Percentiles rank a stretch among this genome's conserved stretches.
Evolutionary conservation across 2,113 vertebrate species (phyloP).

Genomic region (Capreolus pygargus): DNA sequence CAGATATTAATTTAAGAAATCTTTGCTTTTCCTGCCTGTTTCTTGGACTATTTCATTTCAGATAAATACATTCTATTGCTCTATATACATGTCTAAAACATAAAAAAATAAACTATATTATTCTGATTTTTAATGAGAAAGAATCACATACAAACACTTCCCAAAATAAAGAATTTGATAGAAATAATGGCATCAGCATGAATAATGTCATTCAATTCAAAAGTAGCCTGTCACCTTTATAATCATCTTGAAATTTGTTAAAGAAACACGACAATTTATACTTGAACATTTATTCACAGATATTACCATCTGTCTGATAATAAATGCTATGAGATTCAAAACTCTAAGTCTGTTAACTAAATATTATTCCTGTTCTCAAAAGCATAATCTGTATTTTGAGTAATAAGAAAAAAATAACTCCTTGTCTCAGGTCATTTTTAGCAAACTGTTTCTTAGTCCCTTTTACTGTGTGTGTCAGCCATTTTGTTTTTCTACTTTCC

Average conservation of each 20-base stretch:
- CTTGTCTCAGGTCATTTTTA: background rate
- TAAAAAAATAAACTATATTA: background rate
- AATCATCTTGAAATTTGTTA: background rate
- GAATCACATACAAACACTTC: background rate
- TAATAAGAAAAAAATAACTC: background rate
- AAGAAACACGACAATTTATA: background rate
- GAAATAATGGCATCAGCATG: background rate
- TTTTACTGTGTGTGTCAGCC: background rate
- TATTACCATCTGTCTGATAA: background rate
- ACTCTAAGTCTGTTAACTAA: background rate
- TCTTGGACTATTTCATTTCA: background rate
- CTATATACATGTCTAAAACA: background rate
- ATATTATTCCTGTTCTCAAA: constrained; percentile 5
- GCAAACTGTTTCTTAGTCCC: background rate
- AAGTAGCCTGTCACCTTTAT: background rate
- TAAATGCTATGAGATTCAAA: background rate
- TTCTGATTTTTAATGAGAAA: background rate
- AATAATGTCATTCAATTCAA: background rate
- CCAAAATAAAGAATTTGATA: background rate
- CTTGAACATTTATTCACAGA: background rate
- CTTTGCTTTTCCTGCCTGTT: background rate
- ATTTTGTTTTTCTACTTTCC: background rate
- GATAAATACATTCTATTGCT: constrained; percentile 4
- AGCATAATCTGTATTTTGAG: background rate
- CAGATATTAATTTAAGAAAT: background rate